These are phyloP conservation scores for Xerus rutilus DNA, from an alignment of 2,797 vertebrate genomes.

Conservation along the genomic window DNA sequence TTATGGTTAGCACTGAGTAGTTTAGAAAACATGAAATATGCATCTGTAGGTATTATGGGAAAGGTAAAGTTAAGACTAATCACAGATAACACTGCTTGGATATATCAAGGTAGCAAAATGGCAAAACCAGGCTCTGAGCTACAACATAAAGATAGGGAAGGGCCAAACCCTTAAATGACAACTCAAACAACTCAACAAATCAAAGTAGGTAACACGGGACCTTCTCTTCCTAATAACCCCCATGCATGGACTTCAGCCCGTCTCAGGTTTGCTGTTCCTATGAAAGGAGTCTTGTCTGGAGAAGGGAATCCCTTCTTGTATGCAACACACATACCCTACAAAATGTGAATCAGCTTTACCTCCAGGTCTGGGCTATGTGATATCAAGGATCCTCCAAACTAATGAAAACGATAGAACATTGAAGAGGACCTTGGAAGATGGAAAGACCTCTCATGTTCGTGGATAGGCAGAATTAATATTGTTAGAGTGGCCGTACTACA, in stretches of 20 bases:
- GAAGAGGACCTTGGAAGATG: too few species aligned
- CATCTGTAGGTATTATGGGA: background rate
- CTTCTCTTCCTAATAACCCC: background rate
- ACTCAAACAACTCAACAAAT: background rate
- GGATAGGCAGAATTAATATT: too few species aligned
- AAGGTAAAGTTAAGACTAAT: background rate
- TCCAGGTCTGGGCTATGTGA: background rate
- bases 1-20: background rate
- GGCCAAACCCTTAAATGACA: background rate
- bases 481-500: too few species aligned
- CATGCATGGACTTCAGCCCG: background rate
- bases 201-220: background rate
- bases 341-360: background rate
- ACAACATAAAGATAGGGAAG: background rate
- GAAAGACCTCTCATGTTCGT: too few species aligned
- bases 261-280: background rate
- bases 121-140: background rate
- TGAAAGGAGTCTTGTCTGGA: background rate
- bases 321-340: background rate
- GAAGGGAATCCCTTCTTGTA: background rate
- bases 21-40: constrained; percentile 49
- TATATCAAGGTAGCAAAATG: background rate
- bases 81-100: background rate
- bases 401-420: too few species aligned
- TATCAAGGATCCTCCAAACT: background rate